phyloP scores from a whole-genome alignment of 2,113 vertebrate species.

The Campylomormyrus numenius region DNA sequence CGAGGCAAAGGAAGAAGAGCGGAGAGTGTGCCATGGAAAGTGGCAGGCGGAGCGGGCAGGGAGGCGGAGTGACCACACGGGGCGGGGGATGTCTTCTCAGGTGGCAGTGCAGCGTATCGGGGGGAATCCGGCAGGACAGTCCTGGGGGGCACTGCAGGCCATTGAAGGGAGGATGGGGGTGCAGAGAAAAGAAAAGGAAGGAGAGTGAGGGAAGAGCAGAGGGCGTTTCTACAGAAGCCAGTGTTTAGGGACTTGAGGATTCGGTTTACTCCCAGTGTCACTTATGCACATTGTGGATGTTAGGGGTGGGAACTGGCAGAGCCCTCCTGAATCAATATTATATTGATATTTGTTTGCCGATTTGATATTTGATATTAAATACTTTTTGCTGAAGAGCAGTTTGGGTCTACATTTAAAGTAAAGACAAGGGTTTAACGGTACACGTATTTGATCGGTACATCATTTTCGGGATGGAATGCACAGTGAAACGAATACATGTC shows the following conservation, averaged over 20 bases:
- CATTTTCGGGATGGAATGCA: background rate
- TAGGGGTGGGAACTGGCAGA: background rate
- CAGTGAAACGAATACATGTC: background rate
- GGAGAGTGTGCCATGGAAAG: background rate
- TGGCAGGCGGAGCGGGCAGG: background rate
- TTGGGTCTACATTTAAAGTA: background rate
- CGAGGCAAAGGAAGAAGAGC: background rate
- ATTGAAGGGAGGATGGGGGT: background rate
- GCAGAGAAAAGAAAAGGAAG: background rate
- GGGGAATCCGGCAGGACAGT: background rate
- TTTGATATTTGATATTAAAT: background rate
- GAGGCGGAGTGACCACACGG: background rate
- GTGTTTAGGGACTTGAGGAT: background rate
- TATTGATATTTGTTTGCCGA: background rate
- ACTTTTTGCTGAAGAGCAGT: background rate
- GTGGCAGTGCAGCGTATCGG: background rate
- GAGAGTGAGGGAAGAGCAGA: background rate
- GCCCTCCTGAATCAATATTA: background rate
- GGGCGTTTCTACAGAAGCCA: background rate
- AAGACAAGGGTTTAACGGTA: background rate
- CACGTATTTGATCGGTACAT: background rate
- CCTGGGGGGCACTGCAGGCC: background rate
- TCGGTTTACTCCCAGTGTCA: background rate
- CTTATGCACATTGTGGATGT: background rate
- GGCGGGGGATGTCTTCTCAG: background rate